Percentiles rank a stretch among this genome's conserved stretches.
Evolutionary conservation across 2,113 vertebrate genomes (phyloP).

Genomic region (Mugil cephalus): DNA sequence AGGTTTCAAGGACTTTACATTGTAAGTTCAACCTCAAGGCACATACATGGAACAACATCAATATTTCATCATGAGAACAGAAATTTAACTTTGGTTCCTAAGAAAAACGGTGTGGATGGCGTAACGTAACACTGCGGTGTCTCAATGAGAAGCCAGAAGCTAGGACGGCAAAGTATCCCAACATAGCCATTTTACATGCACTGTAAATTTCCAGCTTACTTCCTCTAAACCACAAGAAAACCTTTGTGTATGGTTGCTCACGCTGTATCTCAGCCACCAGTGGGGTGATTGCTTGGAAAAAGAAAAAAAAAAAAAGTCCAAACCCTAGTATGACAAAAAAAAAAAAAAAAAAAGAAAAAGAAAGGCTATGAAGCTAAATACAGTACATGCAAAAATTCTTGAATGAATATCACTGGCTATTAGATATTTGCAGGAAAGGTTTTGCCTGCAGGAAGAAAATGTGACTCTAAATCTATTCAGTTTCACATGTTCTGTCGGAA

Average conservation of each 20-base stretch:
- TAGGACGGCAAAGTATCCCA: constrained; percentile 32
- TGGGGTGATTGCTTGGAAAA: constrained; percentile 22
- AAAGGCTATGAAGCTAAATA: constrained; percentile 64
- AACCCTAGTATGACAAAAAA: constrained; percentile 36
- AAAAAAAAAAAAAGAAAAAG: constrained; percentile 18
- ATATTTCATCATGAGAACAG: constrained; percentile 83
- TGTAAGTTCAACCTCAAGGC: constrained; percentile 89
- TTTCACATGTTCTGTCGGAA: constrained; percentile 57
- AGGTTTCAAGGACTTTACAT: constrained; percentile 89
- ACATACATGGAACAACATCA: constrained; percentile 88
- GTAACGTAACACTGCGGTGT: constrained; percentile 61
- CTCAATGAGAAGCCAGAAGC: constrained; percentile 53
- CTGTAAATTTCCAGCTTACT: constrained; percentile 48
- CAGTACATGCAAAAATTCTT: constrained; percentile 69
- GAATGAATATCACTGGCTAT: constrained; percentile 56
- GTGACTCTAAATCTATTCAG: constrained; percentile 41
- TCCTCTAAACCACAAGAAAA: constrained; percentile 24
- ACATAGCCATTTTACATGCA: constrained; percentile 69
- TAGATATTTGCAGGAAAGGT: constrained; percentile 50
- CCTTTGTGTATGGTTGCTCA: constrained; percentile 2
- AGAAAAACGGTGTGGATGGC: constrained; percentile 73
- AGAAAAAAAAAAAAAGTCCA: constrained; percentile 22
- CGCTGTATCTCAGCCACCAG: constrained; percentile 12
- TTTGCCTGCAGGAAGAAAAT: constrained; percentile 43
- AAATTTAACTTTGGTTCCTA: constrained; percentile 87